A percentile compares a stretch with the other conserved stretches of the same genome.
Conservation (phyloP, 2,888 invertebrate genomes). For the Luperina testacea region DNA sequence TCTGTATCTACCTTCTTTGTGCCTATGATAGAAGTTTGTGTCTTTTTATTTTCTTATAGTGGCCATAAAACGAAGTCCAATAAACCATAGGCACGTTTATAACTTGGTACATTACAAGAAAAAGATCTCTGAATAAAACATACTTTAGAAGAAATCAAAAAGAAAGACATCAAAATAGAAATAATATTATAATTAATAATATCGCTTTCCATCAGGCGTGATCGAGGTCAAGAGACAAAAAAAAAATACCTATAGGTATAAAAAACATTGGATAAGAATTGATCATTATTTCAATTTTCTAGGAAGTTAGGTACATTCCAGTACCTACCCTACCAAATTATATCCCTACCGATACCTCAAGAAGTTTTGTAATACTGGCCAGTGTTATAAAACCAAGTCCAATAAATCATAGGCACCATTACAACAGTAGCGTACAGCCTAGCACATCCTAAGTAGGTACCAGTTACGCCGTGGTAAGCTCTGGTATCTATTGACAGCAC, state of each 20-base stretch:
- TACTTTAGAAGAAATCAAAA: neutral
- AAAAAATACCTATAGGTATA: neutral
- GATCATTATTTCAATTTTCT: neutral
- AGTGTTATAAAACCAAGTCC: neutral
- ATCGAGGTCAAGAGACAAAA: neutral
- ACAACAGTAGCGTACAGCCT: neutral
- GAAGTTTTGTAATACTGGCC: neutral
- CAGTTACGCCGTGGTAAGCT: slow-evolving; percentile 28
- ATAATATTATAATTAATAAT: neutral
- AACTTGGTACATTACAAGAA: neutral
- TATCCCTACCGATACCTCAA: neutral
- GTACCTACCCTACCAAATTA: neutral
- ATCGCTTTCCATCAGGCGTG: too few relatives aligned
- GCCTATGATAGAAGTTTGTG: neutral
- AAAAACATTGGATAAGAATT: neutral
- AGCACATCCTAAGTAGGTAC: slow-evolving; percentile 20
- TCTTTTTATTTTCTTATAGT: neutral
- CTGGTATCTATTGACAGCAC: slow-evolving; percentile 24
- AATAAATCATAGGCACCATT: neutral
- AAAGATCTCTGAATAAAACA: neutral
- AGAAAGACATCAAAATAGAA: neutral
- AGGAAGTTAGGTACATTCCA: neutral
- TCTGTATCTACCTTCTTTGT: neutral
- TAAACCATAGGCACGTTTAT: neutral
- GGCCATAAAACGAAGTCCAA: neutral